Evolutionary conservation across 1,140 invertebrate genomes (phyloP).

Genomic region (Calliphora vicina): DNA sequence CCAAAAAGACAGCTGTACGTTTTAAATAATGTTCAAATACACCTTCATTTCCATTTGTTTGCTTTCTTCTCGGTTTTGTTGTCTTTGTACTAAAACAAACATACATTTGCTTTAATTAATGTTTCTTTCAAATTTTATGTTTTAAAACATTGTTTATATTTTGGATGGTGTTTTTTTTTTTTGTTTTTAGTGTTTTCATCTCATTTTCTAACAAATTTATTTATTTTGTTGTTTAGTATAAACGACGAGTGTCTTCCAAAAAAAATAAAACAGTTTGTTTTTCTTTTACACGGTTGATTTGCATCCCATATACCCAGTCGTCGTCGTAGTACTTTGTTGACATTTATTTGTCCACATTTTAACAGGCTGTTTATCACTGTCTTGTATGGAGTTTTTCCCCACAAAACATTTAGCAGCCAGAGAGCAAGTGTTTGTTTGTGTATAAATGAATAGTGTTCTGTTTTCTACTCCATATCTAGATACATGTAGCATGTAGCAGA

Average conservation of each 20-base stretch:
- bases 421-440: neutral
- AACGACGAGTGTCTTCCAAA: neutral
- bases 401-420: neutral
- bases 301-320: slow-evolving; percentile 1
- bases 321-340: slow-evolving; percentile 13
- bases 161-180: neutral
- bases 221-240: too few relatives aligned
- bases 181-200: slow-evolving; percentile 1
- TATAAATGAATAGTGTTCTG: neutral
- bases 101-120: slow-evolving; percentile 10
- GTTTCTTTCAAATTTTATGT: slow-evolving; percentile 10
- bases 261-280: neutral
- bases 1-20: neutral
- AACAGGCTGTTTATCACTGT: slow-evolving; percentile 33
- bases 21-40: neutral
- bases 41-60: neutral
- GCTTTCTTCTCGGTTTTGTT: neutral
- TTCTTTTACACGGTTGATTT: slow-evolving; percentile 19
- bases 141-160: slow-evolving; percentile 11
- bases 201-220: neutral
- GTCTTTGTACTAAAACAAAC: neutral
- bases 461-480: neutral
- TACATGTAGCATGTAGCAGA: neutral
- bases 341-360: slow-evolving; percentile 35
- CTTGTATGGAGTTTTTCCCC: neutral